These are phyloP conservation scores for Sylvia atricapilla DNA, from an alignment of 2,113 vertebrate species.

Conservation along the genomic window DNA sequence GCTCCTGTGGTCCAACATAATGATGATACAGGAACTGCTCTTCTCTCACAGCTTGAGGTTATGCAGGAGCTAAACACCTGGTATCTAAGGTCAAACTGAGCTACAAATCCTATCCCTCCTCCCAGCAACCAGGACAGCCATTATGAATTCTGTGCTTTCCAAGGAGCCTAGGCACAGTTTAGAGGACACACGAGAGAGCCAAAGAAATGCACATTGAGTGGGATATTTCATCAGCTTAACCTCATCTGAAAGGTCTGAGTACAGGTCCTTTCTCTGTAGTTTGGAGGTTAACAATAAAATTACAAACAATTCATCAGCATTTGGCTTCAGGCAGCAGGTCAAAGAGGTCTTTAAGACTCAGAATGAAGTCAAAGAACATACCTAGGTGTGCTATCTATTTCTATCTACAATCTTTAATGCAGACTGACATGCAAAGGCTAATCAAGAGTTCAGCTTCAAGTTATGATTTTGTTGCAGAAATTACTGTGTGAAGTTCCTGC, in stretches of 20 bases:
- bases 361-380: conserved; percentile 1
- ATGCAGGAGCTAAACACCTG: background rate
- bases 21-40: background rate
- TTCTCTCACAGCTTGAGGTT: background rate
- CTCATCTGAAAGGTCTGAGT: background rate
- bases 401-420: background rate
- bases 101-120: background rate
- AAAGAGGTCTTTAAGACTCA: background rate
- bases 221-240: background rate
- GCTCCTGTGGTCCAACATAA: background rate
- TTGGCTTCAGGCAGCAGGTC: background rate
- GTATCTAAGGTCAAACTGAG: background rate
- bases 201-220: background rate
- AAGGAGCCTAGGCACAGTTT: background rate
- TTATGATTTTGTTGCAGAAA: background rate
- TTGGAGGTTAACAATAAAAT: background rate
- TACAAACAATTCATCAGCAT: background rate
- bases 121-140: background rate
- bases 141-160: background rate
- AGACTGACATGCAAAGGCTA: background rate
- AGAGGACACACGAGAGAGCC: background rate
- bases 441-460: background rate
- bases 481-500: background rate
- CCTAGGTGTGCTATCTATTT: background rate
- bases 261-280: background rate